Percentiles rank a stretch among this genome's conserved stretches.
Evolutionary conservation across 2,888 invertebrate species (phyloP).

Genomic region (Myopa testacea): DNA sequence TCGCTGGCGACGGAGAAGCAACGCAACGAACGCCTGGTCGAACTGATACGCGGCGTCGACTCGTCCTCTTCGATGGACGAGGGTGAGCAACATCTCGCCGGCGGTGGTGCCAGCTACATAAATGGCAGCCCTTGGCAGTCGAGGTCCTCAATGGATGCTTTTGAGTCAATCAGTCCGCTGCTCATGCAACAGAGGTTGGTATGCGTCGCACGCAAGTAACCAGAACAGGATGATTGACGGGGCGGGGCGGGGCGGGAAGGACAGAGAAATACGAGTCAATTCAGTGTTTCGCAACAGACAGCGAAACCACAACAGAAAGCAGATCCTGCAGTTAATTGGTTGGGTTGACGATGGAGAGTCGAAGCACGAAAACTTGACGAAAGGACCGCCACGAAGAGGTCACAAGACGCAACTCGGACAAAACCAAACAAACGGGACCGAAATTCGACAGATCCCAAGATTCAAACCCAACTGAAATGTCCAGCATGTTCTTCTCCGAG

Average conservation of each 20-base stretch:
- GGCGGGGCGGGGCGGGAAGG: background rate
- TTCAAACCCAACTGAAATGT: background rate
- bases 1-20: constrained; percentile 59
- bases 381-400: no score
- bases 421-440: no score
- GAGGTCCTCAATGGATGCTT: constrained; percentile 47
- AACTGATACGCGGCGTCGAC: constrained; percentile 59
- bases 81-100: constrained; percentile 40
- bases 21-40: constrained; percentile 59
- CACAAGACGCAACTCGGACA: no score
- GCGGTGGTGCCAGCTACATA: constrained; percentile 36
- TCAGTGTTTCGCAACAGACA: no score
- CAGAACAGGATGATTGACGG: background rate
- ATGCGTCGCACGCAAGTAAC: background rate
- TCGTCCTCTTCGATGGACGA: constrained; percentile 53
- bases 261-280: no score
- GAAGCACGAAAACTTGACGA: no score
- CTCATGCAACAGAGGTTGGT: constrained; percentile 60
- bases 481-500: background rate
- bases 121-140: constrained; percentile 45
- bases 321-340: no score
- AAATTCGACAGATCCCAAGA: no score
- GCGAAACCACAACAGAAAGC: no score
- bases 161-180: constrained; percentile 60
- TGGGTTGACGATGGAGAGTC: no score